Evolutionary conservation across 1,140 invertebrate species (phyloP), one percentile per base, ranked within the genome.

Genomic region (Euura saliciscinereae): DNA sequence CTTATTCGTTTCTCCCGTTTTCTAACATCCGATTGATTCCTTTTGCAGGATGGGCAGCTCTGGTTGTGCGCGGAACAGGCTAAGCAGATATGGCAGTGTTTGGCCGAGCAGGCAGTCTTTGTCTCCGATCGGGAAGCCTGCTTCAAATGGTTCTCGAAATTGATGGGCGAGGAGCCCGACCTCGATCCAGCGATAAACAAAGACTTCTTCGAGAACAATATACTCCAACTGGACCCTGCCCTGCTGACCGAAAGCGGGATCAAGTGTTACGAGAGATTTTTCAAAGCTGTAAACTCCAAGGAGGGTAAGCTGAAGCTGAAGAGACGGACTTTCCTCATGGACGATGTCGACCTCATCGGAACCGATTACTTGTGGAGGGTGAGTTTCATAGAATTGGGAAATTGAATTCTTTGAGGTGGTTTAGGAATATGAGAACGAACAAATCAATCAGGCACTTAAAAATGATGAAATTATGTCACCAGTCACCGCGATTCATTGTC

Each of bases 61-160:
- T 99, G 97, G 96, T 89, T 99, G 68, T 98, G 97, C 87, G 95
- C 96, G 43, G 95, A 97, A 82, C 97, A 99, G 90, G 97, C 97
- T 2, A 96, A 97, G 85, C 95, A 98, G 90, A 98, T 99, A 77
- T 99, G 98, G 98, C 93, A 96, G 78, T 98, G 96, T 86, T 89
- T 99, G 66, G 97, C 97, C 10, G 97, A 98, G 84, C 94, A 94
- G 81, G 96, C 97, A 6, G 96, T 97, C 2, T 98, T 97, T 85
- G 88, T 93, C 3, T 93, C 93, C 3, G 98, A 99, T 87, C 90
- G 97, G 65, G 98, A 99, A 86, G 95, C 97, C 3, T 99, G 98
- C 88, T 99, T 99, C 87, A 96, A 97, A 80, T 99, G 98, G 98
- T 99, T 99, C 88, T 97, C 97, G n/a, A 97, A 99, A 88, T 87